A percentile compares a stretch with the other conserved stretches of the same genome.
phyloP scores from a whole-genome alignment of 2,113 vertebrate species.

The Arvicanthis niloticus region DNA sequence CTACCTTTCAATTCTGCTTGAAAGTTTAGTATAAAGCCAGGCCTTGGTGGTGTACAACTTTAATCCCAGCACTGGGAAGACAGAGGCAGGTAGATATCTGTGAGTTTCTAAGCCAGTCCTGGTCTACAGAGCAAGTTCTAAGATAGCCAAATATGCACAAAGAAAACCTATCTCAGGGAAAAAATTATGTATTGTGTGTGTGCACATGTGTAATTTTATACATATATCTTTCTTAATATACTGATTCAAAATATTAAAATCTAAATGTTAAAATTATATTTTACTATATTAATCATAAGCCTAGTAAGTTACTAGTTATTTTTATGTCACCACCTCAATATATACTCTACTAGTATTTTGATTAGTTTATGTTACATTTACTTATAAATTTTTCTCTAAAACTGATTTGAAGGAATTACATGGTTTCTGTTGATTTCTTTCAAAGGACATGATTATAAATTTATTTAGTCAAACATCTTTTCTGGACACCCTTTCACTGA shows the following conservation, averaged over 20 bases:
- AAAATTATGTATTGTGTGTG: background rate
- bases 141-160: no score
- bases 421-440: background rate
- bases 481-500: background rate
- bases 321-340: background rate
- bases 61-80: background rate
- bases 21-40: background rate
- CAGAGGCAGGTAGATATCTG: background rate
- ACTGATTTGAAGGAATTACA: background rate
- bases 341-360: background rate
- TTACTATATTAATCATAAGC: background rate
- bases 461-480: background rate
- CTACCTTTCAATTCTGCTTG: background rate
- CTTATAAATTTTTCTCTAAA: constrained; percentile 5
- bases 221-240: background rate
- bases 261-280: background rate
- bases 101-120: background rate
- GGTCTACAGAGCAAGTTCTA: no score
- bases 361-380: background rate
- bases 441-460: background rate
- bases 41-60: background rate
- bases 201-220: no score
- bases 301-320: background rate
- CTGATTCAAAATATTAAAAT: background rate
- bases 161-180: no score